Conservation (phyloP, 2,113 vertebrate species). For the Lichenostomus cassidix region DNA sequence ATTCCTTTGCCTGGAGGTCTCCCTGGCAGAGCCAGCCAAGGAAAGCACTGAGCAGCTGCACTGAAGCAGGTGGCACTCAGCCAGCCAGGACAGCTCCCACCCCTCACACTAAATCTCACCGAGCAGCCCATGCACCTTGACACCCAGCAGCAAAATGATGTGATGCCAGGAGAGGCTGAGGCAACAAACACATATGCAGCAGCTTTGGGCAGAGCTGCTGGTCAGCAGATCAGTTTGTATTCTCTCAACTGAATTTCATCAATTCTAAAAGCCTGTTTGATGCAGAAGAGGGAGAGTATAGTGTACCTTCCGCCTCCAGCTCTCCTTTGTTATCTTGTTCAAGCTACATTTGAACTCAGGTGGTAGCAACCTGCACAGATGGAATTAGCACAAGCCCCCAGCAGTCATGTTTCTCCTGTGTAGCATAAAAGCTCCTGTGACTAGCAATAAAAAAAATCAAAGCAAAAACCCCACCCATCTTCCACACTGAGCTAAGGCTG, state of each 20-base stretch:
- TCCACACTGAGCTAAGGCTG: neutral
- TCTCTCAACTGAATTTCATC: neutral
- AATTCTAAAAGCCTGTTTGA: neutral
- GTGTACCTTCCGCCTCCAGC: neutral
- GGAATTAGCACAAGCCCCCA: neutral
- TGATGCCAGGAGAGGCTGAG: fast-evolving
- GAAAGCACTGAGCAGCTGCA: neutral
- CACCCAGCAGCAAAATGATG: neutral
- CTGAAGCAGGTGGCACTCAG: fast-evolving
- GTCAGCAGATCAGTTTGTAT: neutral
- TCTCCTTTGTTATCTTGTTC: neutral
- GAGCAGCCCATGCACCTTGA: neutral
- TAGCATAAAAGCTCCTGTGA: neutral
- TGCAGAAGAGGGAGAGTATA: neutral
- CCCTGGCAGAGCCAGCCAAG: neutral
- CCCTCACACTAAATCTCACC: fast-evolving
- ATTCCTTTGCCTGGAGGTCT: neutral
- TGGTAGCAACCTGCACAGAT: neutral
- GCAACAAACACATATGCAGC: neutral
- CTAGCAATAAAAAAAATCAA: neutral
- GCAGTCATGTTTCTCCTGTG: neutral
- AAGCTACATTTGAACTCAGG: neutral
- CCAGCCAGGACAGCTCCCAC: neutral
- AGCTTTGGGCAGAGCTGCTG: neutral
- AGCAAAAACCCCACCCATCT: neutral